Base-by-base conservation (phyloP, 2,113 vertebrate genomes). In the Plestiodon gilberti region DNA sequence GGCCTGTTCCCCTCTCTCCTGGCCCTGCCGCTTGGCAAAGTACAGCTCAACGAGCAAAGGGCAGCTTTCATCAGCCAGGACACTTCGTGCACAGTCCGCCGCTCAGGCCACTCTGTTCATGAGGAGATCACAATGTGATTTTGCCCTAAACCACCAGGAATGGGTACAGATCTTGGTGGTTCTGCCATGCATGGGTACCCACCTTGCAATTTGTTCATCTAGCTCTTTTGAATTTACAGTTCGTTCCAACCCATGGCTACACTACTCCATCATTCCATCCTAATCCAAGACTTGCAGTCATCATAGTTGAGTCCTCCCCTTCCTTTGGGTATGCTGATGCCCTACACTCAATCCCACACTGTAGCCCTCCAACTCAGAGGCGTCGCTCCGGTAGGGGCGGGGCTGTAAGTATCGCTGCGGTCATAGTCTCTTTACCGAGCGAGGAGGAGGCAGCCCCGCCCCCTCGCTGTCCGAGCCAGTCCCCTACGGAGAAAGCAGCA, bases 51-150 rank as follows among this genome's bases (percentile, higher is more conserved):
- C 48, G 85, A 80, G 78, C 85, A 81, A 87, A 87, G 85, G 85
- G 69, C 85, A 65, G 40, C 78, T 87, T 87, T 87, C 85, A 87
- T 87, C 78, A 81, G 85, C 78, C 40, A 38, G 78, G 59, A 81
- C 57, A 3, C 59, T 74, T 65, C 33, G 40, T 75, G 85, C 78
- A 87, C 69, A 75, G 25, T 52, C 78, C 33, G 38, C n/a, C 18
- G 69, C n/a, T 65, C 69, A 30, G 69, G 59, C 64, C 10, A 6
- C 14, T 17, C 70, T 9, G 70, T 87, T 59, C 78, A 87, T 65
- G 85, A 81, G 69, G 40, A 70, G 78, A 81, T 87, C 69, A 75
- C 69, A 38, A 74, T 52, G 40, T 65, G 78, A 81, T 64, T 28
- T 74, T 57, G n/a, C 43, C n/a, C 57, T 22, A 8, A 28, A 28